These are phyloP conservation scores for Bombus pascuorum DNA, from an alignment of 1,140 invertebrate genomes.

Conservation along the genomic window DNA sequence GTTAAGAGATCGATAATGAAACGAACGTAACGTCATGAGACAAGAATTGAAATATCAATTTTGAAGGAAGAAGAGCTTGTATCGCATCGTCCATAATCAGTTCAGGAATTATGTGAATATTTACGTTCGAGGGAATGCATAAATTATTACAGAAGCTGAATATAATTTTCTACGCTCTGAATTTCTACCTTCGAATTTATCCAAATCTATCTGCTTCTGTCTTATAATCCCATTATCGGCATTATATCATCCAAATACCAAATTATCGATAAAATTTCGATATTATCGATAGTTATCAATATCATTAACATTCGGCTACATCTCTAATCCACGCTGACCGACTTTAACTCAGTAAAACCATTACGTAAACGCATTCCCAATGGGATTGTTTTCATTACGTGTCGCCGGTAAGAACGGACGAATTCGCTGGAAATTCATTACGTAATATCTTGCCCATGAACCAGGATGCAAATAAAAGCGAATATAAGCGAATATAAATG, in stretches of 20 bases:
- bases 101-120: too few relatives aligned
- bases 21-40: too few relatives aligned
- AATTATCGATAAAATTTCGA: not conserved
- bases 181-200: not conserved
- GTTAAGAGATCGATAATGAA: too few relatives aligned
- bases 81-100: too few relatives aligned
- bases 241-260: not conserved
- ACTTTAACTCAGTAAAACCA: constrained; percentile 7
- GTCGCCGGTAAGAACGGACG: not conserved
- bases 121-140: too few relatives aligned
- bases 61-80: too few relatives aligned
- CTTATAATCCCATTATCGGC: not conserved
- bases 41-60: too few relatives aligned
- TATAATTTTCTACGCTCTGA: too few relatives aligned
- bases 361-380: constrained; percentile 5
- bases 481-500: not conserved
- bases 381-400: constrained; percentile 7
- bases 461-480: not conserved
- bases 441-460: constrained; percentile 17
- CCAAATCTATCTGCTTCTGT: not conserved
- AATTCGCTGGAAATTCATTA: constrained; percentile 19
- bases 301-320: not conserved
- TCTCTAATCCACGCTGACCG: not conserved
- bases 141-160: too few relatives aligned
- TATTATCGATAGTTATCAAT: not conserved